phyloP scores from a whole-genome alignment of 2,888 invertebrate genomes.

The Dasypogon diadema region DNA sequence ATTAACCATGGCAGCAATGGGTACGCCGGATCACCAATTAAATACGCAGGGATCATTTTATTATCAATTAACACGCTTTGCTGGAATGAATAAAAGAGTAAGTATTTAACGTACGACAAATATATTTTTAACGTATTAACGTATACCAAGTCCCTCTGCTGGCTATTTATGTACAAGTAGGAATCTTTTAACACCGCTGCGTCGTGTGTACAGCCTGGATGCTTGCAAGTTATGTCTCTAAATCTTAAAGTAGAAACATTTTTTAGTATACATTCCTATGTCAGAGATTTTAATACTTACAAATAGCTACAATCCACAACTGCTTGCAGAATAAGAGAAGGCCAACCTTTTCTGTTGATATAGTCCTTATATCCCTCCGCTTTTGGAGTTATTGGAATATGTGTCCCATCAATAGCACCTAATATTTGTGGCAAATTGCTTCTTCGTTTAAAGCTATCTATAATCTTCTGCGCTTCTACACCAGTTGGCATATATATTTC shows the following conservation, averaged over 20 bases:
- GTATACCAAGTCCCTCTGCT: background rate
- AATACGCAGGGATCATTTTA: conserved; percentile 54
- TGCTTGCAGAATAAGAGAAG: conserved; percentile 16
- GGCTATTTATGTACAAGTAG: background rate
- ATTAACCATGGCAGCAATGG: conserved; percentile 58
- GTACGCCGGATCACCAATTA: conserved; percentile 58
- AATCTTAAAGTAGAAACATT: background rate
- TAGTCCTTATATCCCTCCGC: background rate
- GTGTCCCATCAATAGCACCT: conserved; percentile 24
- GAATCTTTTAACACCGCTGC: background rate
- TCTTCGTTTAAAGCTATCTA: background rate
- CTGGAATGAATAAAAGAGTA: background rate
- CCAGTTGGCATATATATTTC: background rate
- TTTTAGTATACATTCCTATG: background rate
- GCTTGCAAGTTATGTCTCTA: background rate
- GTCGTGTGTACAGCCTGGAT: background rate
- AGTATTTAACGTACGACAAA: background rate
- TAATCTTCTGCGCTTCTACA: background rate
- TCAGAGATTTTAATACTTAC: background rate
- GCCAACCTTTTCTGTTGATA: conserved; percentile 6
- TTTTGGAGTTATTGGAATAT: background rate
- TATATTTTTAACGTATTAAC: background rate
- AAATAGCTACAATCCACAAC: conserved; percentile 19
- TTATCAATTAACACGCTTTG: conserved; percentile 38
- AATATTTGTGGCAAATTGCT: background rate